Conservation (phyloP, 2,888 invertebrate genomes). For the Lasioglossum morio region DNA sequence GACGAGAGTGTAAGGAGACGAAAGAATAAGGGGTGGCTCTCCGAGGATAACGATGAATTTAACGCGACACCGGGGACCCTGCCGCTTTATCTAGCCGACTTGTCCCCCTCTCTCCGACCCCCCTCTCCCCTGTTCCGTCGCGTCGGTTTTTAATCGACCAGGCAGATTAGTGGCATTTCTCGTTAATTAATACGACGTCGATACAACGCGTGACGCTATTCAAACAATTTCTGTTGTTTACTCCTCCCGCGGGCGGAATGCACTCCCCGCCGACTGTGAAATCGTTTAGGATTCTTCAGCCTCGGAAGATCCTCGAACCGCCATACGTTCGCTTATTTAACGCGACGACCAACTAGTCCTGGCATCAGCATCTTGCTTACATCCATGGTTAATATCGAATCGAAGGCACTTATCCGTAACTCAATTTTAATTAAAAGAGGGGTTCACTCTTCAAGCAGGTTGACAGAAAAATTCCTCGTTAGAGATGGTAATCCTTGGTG, state of each 20-base stretch:
- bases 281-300: slow-evolving; percentile 2
- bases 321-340: background rate
- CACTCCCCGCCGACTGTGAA: background rate
- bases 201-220: slow-evolving; percentile 15
- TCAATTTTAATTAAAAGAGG: background rate
- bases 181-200: slow-evolving; percentile 51
- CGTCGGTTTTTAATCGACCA: slow-evolving; percentile 22
- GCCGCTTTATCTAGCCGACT: slow-evolving; percentile 33
- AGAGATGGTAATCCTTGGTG: background rate
- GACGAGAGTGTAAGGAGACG: slow-evolving; percentile 55
- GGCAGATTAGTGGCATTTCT: slow-evolving; percentile 44
- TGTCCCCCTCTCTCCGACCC: background rate
- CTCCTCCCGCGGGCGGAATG: background rate
- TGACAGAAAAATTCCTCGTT: background rate
- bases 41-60: slow-evolving; percentile 61
- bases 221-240: slow-evolving; percentile 15
- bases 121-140: background rate
- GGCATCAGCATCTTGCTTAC: background rate
- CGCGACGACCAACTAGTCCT: background rate
- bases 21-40: slow-evolving; percentile 46
- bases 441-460: background rate
- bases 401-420: background rate
- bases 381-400: background rate
- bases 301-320: background rate
- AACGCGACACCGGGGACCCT: slow-evolving; percentile 46